These are phyloP conservation scores for Macrophya annulata DNA, from an alignment of 2,888 invertebrate genomes.

Conservation along the genomic window DNA sequence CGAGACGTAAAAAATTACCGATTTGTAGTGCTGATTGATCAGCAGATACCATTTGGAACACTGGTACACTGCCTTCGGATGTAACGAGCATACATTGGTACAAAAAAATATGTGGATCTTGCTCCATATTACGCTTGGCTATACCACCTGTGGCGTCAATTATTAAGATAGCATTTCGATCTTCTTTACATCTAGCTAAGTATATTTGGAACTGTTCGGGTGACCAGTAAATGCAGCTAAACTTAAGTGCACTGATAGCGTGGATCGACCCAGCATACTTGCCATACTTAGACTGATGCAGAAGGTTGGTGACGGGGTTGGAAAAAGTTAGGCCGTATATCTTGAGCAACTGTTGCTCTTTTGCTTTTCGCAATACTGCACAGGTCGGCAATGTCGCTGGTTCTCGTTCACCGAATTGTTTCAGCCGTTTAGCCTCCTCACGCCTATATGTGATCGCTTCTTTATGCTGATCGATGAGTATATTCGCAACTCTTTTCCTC, in stretches of 20 bases:
- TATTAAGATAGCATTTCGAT: slow-evolving; percentile 49
- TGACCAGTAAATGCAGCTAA: slow-evolving; percentile 57
- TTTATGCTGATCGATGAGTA: slow-evolving; percentile 58
- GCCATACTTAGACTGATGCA: slow-evolving; percentile 29
- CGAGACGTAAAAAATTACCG: no score
- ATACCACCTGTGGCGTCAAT: slow-evolving; percentile 21
- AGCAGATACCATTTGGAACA: no score
- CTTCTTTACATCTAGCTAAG: slow-evolving; percentile 48
- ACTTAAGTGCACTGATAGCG: slow-evolving; percentile 56
- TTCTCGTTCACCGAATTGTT: slow-evolving; percentile 58
- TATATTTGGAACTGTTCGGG: slow-evolving; percentile 57
- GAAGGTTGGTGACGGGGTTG: slow-evolving; percentile 50
- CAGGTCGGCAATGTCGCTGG: slow-evolving; percentile 56
- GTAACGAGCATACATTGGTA: no score
- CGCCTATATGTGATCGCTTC: slow-evolving; percentile 59
- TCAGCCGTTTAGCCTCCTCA: slow-evolving; percentile 54
- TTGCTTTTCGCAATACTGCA: slow-evolving; percentile 57
- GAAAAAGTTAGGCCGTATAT: slow-evolving; percentile 55
- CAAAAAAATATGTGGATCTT: background rate
- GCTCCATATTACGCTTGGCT: background rate
- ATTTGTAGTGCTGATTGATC: no score
- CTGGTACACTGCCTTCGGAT: no score
- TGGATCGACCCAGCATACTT: slow-evolving; percentile 59
- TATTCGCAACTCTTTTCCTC: slow-evolving; percentile 56
- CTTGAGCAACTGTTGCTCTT: slow-evolving; percentile 60